These are phyloP conservation scores for Sarcophaga variegata DNA, from an alignment of 2,888 invertebrate genomes.

Conservation along the genomic window DNA sequence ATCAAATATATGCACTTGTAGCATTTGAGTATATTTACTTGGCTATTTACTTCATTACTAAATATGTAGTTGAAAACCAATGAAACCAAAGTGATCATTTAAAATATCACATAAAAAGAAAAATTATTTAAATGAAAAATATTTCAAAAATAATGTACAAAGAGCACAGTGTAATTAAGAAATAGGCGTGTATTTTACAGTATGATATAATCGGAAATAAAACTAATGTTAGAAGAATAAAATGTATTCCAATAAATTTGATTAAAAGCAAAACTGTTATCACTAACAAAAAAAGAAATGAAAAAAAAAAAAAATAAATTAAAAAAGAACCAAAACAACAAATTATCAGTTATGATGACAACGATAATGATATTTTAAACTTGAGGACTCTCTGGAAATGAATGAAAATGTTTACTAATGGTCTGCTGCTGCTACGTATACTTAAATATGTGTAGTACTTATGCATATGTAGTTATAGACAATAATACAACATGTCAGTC, in stretches of 20 bases:
- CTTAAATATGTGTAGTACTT: slow-evolving; percentile 10
- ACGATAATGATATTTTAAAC: slow-evolving; percentile 34
- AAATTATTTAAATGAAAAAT: neutral
- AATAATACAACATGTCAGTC: neutral
- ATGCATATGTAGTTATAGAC: neutral
- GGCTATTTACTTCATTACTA: too few species aligned
- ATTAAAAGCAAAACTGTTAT: neutral
- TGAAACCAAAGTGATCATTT: too few species aligned
- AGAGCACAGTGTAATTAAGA: neutral
- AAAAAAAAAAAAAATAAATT: slow-evolving; percentile 2
- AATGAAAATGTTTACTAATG: slow-evolving; percentile 36
- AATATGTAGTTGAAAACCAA: too few species aligned
- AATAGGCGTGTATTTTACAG: slow-evolving; percentile 1
- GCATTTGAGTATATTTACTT: too few species aligned
- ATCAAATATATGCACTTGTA: too few species aligned
- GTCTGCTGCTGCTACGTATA: neutral
- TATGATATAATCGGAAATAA: neutral
- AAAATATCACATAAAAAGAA: too few species aligned
- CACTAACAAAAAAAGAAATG: neutral
- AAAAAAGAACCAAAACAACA: slow-evolving; percentile 5
- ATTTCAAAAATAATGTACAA: neutral
- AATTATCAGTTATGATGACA: slow-evolving; percentile 30
- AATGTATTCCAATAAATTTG: neutral
- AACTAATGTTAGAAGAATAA: neutral
- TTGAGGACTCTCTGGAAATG: slow-evolving; percentile 22